These are phyloP conservation scores for Thryonomys swinderianus DNA, from an alignment of 2,113 vertebrate genomes.

Conservation along the genomic window DNA sequence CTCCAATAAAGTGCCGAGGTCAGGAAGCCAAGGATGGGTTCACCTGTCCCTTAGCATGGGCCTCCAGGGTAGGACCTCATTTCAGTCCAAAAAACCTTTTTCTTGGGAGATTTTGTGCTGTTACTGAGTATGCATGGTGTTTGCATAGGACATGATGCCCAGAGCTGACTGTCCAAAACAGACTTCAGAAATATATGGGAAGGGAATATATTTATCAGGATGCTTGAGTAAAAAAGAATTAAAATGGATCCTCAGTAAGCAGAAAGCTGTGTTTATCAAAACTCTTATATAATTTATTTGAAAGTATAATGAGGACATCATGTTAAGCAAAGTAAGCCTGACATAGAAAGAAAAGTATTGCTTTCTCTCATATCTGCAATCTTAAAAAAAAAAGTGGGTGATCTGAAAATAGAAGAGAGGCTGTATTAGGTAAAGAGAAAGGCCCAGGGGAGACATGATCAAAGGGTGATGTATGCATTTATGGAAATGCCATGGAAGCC, in stretches of 20 bases:
- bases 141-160: too few species aligned
- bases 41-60: rapidly evolving
- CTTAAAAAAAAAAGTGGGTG: neutral
- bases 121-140: rapidly evolving
- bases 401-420: neutral
- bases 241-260: neutral
- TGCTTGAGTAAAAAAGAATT: neutral
- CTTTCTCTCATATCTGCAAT: neutral
- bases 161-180: neutral
- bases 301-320: neutral
- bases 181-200: neutral
- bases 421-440: neutral
- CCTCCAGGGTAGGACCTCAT: neutral
- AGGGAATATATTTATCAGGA: neutral
- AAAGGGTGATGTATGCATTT: neutral
- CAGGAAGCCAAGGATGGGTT: neutral
- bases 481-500: neutral
- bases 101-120: neutral
- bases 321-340: neutral
- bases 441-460: neutral
- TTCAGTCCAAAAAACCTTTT: neutral
- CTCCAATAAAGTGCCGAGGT: neutral
- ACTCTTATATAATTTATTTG: neutral
- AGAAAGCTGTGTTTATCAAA: neutral
- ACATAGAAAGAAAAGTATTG: neutral